Conservation (phyloP, 37 sponge, comb jelly and placozoan species). For the Hormiphora californensis region DNA sequence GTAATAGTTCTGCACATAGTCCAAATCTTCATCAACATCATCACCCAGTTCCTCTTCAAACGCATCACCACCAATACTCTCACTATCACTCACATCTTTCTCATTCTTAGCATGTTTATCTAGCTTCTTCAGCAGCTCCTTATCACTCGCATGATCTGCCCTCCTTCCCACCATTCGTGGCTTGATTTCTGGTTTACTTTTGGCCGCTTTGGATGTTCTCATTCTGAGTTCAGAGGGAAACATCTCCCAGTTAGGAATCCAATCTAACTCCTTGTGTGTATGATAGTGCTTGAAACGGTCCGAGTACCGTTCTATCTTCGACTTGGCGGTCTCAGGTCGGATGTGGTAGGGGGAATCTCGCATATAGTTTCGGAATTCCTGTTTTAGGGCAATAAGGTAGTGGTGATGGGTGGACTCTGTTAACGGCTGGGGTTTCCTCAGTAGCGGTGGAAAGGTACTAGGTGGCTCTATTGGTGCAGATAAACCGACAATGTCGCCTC, state of each 20-base stretch:
- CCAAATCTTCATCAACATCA: slow-evolving; percentile 50
- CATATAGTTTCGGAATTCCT: slow-evolving; percentile 50
- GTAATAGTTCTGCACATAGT: slow-evolving; percentile 51
- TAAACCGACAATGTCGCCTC: slow-evolving; percentile 26
- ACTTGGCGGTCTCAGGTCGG: neutral
- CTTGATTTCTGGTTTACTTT: slow-evolving; percentile 27
- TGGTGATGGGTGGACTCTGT: slow-evolving; percentile 34
- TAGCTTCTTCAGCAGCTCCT: neutral
- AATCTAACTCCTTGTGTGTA: slow-evolving; percentile 37
- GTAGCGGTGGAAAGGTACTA: slow-evolving; percentile 2
- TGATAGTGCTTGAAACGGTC: slow-evolving; percentile 24
- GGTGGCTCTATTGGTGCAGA: slow-evolving; percentile 7
- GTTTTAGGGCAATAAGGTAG: slow-evolving; percentile 46
- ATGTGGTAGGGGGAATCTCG: slow-evolving; percentile 48
- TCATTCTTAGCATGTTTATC: slow-evolving; percentile 16
- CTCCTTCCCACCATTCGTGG: slow-evolving; percentile 16
- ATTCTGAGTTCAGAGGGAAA: slow-evolving; percentile 15
- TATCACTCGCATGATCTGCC: slow-evolving; percentile 35
- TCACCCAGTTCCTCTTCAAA: slow-evolving; percentile 43
- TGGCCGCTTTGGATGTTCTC: slow-evolving; percentile 39
- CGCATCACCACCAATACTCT: neutral
- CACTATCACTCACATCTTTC: neutral
- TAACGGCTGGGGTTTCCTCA: neutral
- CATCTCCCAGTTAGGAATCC: slow-evolving; percentile 49
- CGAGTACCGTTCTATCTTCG: slow-evolving; percentile 46